Evolutionary conservation across 1,140 invertebrate genomes (phyloP).

Genomic region (Spodoptera litura): DNA sequence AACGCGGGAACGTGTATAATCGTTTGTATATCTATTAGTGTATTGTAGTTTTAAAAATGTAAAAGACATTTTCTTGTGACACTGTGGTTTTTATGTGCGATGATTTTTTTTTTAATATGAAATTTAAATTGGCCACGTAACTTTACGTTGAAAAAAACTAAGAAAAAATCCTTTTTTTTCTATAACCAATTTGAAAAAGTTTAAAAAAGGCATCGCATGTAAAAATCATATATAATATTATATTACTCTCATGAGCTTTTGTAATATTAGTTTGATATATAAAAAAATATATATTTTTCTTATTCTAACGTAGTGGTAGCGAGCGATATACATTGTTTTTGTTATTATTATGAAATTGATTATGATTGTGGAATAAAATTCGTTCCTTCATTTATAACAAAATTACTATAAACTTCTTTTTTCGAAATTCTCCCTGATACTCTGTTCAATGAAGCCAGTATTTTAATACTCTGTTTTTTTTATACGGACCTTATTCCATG

Average conservation of each 20-base stretch:
- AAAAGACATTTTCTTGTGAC: conserved; percentile 83
- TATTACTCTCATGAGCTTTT: conserved; percentile 82
- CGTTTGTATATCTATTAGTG: conserved; percentile 51
- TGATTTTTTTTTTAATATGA: conserved; percentile 5
- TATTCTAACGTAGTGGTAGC: conserved; percentile 79
- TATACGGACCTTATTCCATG: conserved; percentile 48
- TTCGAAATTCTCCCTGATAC: not conserved
- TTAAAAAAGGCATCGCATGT: conserved; percentile 25
- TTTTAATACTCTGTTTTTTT: not conserved
- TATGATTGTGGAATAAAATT: conserved; percentile 30
- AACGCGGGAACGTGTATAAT: conserved; percentile 53
- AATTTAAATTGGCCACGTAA: not conserved
- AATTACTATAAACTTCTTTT: not conserved
- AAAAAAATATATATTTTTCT: conserved; percentile 83
- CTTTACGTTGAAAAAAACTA: not conserved
- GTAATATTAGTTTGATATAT: conserved; percentile 75
- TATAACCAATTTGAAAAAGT: too few species aligned
- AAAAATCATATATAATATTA: conserved; percentile 9
- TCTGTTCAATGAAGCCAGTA: not conserved
- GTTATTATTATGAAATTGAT: conserved; percentile 33
- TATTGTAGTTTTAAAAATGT: conserved; percentile 69
- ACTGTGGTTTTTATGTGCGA: conserved; percentile 54
- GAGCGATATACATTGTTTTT: conserved; percentile 43
- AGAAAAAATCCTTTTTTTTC: not conserved
- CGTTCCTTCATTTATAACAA: not conserved